phyloP scores from a whole-genome alignment of 2,113 vertebrate genomes.

The Orcinus orca region DNA sequence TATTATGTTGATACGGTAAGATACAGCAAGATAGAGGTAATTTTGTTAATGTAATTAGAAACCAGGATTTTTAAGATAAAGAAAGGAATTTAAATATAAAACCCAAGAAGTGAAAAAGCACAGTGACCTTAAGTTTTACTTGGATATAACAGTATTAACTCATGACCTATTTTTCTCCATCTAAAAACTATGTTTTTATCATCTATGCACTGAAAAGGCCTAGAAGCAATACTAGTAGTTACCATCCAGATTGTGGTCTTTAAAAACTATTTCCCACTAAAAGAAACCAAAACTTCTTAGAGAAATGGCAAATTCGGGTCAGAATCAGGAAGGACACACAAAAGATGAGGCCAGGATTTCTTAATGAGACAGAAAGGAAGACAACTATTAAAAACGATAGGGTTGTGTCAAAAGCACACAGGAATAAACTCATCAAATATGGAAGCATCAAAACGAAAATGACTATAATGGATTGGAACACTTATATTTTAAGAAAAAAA shows the following conservation, averaged over 20 bases:
- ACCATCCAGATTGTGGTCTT: not conserved
- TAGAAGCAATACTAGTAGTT: not conserved
- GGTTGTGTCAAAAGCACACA: not conserved
- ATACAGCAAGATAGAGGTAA: not conserved
- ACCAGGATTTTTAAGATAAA: not conserved
- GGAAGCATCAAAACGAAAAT: not conserved
- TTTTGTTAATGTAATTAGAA: not conserved
- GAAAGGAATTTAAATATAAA: not conserved
- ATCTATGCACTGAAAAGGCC: not conserved
- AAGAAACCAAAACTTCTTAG: not conserved
- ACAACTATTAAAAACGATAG: not conserved
- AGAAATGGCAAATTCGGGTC: not conserved
- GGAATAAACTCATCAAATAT: not conserved
- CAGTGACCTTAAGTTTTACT: not conserved
- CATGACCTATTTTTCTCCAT: not conserved
- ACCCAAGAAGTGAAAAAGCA: not conserved
- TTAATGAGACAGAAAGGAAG: not conserved
- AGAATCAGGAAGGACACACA: not conserved
- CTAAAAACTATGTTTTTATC: not conserved
- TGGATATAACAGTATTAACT: not conserved
- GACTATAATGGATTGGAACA: not conserved
- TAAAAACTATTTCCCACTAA: not conserved
- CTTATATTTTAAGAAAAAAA: not conserved
- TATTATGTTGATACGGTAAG: not conserved
- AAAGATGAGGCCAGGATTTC: not conserved